A percentile compares a stretch with the other conserved stretches of the same genome.
Evolutionary conservation across 2,113 vertebrate genomes (phyloP).

Genomic region (Phrynosoma platyrhinos): DNA sequence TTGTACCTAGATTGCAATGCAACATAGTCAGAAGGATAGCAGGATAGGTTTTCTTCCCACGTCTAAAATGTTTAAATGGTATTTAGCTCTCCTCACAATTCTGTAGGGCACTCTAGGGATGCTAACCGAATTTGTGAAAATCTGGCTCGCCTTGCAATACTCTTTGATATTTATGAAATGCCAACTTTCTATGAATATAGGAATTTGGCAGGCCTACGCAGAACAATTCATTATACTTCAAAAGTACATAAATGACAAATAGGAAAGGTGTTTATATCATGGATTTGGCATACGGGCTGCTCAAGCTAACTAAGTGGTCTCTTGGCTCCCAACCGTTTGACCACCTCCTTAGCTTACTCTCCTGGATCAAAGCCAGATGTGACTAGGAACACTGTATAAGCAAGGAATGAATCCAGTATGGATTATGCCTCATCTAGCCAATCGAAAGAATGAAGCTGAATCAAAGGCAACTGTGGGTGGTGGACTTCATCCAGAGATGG

Average conservation of each 20-base stretch:
- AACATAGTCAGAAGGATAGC: slow-evolving; percentile 49
- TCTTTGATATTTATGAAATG: slow-evolving; percentile 78
- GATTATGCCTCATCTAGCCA: slow-evolving; percentile 8
- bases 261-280: slow-evolving; percentile 76
- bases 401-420: background rate
- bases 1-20: background rate
- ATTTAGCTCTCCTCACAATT: slow-evolving; percentile 67
- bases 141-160: slow-evolving; percentile 70
- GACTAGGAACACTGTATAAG: background rate
- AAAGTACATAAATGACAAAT: slow-evolving; percentile 77
- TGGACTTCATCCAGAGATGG: background rate
- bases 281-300: slow-evolving; percentile 70
- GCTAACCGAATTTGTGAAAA: slow-evolving; percentile 71
- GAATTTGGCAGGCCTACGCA: slow-evolving; percentile 73
- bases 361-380: slow-evolving; percentile 54
- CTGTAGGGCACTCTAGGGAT: slow-evolving; percentile 63
- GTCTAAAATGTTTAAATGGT: slow-evolving; percentile 64
- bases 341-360: slow-evolving; percentile 65
- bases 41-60: slow-evolving; percentile 49
- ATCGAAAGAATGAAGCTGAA: background rate
- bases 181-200: slow-evolving; percentile 78
- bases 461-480: background rate
- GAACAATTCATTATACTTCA: slow-evolving; percentile 77
- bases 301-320: slow-evolving; percentile 71
- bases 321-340: slow-evolving; percentile 63